These are phyloP conservation scores for Labrus mixtus DNA, from an alignment of 2,113 vertebrate species.

Conservation along the genomic window DNA sequence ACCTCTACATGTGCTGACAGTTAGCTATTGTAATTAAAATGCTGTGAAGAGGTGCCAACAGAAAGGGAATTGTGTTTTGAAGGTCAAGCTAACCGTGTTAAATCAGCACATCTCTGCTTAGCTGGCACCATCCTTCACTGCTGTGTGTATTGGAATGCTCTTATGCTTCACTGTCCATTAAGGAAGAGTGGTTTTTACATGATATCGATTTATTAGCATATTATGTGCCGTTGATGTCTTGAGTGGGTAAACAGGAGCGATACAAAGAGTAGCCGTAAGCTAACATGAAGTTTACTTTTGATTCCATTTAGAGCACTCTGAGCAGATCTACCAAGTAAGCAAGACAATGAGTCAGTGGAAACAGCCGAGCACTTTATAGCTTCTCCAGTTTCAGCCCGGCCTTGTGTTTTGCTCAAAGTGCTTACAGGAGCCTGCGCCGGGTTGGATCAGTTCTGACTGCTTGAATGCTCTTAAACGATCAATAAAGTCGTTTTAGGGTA, in stretches of 20 bases:
- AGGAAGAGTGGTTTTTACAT: background rate
- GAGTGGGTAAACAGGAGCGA: background rate
- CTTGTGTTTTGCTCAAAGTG: slow-evolving; percentile 1
- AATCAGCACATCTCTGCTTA: background rate
- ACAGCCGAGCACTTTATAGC: slow-evolving; percentile 35
- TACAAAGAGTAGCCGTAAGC: slow-evolving; percentile 15
- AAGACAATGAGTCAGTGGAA: slow-evolving; percentile 18
- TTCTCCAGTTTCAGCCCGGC: slow-evolving; percentile 27
- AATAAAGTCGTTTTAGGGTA: background rate
- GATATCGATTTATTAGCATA: slow-evolving; percentile 24
- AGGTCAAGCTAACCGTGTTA: slow-evolving; percentile 7
- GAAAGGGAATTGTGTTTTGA: slow-evolving; percentile 4
- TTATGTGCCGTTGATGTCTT: background rate
- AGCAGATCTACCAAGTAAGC: slow-evolving; percentile 16
- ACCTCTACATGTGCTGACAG: background rate
- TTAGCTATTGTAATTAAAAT: slow-evolving; percentile 38
- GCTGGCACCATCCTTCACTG: background rate
- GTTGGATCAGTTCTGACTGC: background rate
- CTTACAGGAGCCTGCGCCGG: background rate
- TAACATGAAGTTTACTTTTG: slow-evolving; percentile 14
- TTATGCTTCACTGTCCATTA: slow-evolving; percentile 18
- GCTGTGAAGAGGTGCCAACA: slow-evolving; percentile 14
- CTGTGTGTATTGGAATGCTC: background rate
- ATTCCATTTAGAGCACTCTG: slow-evolving; percentile 55
- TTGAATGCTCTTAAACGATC: background rate